phyloP scores from a whole-genome alignment of 1,140 invertebrate genomes.

The Lasioglossum baleicum region DNA sequence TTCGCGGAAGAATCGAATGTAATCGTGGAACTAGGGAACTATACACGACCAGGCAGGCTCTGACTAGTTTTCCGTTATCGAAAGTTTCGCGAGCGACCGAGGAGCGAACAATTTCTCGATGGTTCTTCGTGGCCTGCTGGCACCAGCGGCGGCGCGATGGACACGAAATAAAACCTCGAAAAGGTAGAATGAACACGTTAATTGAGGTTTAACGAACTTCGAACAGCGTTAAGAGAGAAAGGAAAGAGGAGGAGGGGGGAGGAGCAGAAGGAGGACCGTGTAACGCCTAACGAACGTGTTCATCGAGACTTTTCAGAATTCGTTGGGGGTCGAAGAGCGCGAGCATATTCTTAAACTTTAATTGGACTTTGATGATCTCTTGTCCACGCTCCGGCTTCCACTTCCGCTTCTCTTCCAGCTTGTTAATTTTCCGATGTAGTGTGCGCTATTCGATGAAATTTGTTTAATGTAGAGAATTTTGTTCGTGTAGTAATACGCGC shows the following conservation, averaged over 20 bases:
- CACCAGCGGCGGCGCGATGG: slow-evolving; percentile 61
- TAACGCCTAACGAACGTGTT: slow-evolving; percentile 12
- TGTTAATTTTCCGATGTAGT: not conserved
- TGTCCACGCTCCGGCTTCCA: not conserved
- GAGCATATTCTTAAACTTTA: not conserved
- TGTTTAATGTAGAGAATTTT: not conserved
- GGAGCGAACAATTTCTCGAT: slow-evolving; percentile 39
- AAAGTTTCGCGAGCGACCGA: slow-evolving; percentile 2
- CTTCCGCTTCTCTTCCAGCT: not conserved
- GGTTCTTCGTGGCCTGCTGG: slow-evolving; percentile 63
- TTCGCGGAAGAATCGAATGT: slow-evolving; percentile 26
- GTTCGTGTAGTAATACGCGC: too few species aligned
- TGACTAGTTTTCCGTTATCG: slow-evolving; percentile 1
- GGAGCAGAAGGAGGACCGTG: not conserved
- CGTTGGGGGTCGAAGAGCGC: not conserved
- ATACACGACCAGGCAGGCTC: too few species aligned
- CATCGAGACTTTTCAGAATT: not conserved
- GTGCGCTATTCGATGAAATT: not conserved
- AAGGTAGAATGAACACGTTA: slow-evolving; percentile 53
- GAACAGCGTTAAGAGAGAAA: not conserved
- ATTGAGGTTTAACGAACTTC: slow-evolving; percentile 29
- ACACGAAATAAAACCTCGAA: slow-evolving; percentile 58
- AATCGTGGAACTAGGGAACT: not conserved
- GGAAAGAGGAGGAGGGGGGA: not conserved
- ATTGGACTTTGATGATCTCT: not conserved